Evolutionary conservation across 2,888 invertebrate species (phyloP), one percentile per base, ranked within the genome.

Genomic region (Scaptomyza caliginosa): DNA sequence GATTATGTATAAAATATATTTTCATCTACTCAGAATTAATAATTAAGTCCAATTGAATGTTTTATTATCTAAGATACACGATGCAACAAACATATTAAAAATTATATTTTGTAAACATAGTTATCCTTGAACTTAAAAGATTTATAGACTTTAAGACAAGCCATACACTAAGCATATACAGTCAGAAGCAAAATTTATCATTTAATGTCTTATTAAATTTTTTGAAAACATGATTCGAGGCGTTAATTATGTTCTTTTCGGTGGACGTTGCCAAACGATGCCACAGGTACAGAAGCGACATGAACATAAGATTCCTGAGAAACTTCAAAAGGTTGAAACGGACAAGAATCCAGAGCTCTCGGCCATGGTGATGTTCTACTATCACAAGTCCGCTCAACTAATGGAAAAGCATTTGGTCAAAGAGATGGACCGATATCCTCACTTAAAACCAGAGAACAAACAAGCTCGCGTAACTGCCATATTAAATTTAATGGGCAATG

Each of bases 341-440:
- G 83, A 78, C 8, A 80, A 86, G 26, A 66, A 89, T 64, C 91
- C 91, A 0, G 62, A 77, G 34, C 80, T 91, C 50, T 84, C 90
- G 0, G 51, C 71, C 0, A 91, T 91, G 89, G 86, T 91, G 0
- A 73, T 89, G n/a, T 91, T 88, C 36, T 90, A 86, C 24, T 91
- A 89, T 34, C 90, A 91, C 52, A 70, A 57, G 26, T 88, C 91
- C 0, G 90, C 90, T 0, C 80, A 88, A 49, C 52, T 77, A 2
- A 80, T 88, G 86, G 90, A 91, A 52, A 67, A 77, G 0, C 68
- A 78, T 11, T 58, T 91, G 54, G 28, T 90, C 2, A 81, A 89
- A 42, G 88, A 90, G 1, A 58, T 91, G 70, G 77, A 79, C 6
- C 65, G 77, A n/a, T 77, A 89, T 67, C 66, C 85, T 0, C 80